phyloP scores from a whole-genome alignment of 2,113 vertebrate genomes.

The Rhinichthys klamathensis region DNA sequence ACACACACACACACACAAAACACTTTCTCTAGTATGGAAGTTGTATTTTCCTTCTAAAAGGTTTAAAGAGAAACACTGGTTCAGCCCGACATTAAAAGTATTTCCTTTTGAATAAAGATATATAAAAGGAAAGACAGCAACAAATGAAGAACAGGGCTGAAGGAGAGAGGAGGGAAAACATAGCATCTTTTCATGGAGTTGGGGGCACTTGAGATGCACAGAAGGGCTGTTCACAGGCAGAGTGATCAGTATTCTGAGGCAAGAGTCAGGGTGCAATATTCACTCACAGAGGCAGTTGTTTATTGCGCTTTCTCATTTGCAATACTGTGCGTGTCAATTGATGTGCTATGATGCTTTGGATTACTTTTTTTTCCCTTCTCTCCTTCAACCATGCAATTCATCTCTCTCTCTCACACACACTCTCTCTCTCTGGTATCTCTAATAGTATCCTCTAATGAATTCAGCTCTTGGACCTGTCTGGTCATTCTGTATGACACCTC shows the following conservation, averaged over 20 bases:
- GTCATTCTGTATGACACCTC: constrained; percentile 33
- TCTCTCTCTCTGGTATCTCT: constrained; percentile 26
- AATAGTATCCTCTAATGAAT: constrained; percentile 35
- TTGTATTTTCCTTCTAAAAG: background rate
- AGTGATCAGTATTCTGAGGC: constrained; percentile 57
- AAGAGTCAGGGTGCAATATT: constrained; percentile 46
- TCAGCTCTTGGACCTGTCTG: constrained; percentile 42
- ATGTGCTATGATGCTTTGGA: constrained; percentile 45
- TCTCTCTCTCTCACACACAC: constrained; percentile 13
- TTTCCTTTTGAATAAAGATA: background rate
- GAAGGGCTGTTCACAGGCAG: constrained; percentile 51
- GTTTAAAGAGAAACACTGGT: background rate
- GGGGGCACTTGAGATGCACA: constrained; percentile 36
- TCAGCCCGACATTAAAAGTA: background rate
- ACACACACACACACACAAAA: too few relatives aligned
- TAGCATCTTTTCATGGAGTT: constrained; percentile 41
- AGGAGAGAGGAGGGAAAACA: constrained; percentile 15
- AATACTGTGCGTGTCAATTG: constrained; percentile 52
- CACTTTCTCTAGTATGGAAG: too few relatives aligned
- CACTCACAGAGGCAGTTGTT: constrained; percentile 36
- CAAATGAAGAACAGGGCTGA: background rate
- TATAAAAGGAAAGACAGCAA: background rate
- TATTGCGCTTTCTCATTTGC: constrained; percentile 49
- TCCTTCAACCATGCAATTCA: constrained; percentile 16
- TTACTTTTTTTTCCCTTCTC: constrained; percentile 4